Base-by-base conservation (phyloP, 2,113 vertebrate species). In the Lepus timidus region DNA sequence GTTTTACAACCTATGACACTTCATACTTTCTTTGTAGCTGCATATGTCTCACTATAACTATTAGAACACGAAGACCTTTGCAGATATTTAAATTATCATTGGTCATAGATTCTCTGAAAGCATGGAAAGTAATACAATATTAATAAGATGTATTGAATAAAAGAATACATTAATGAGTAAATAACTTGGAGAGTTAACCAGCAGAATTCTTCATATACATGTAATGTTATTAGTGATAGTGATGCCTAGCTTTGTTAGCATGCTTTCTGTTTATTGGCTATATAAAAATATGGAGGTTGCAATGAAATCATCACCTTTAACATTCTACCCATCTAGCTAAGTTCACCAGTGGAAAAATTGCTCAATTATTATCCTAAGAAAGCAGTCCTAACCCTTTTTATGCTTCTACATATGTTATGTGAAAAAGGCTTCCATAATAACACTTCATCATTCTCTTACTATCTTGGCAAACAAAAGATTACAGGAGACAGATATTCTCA, bases 401-500 rank as follows among this genome's bases (percentile, higher is more conserved):
- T 82, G 29, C 12, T 87, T 92, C 39, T 52, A 29, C 33, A 73
- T 62, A 88, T 14, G 5, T 61, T 79, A 82, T 88, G 29, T 13
- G 6, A 51, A 20, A 89, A 19, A 83, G 14, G 55, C 6, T 55
- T 71, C 83, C 82, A 70, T 82, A 90, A 95, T 9, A 76, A 71
- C 3, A 36, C 13, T 85, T 81, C 52, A 65, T 71, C 65, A 73
- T 92, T 95, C 33, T 70, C 17, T 64, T 88, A 22, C 9, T 82
- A 44, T 78, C 22, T 90, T 83, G 71, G 22, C 22, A 92, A 92
- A 62, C 20, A 67, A 89, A 85, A 61, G 31, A 92, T 52, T 94
- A 62, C 20, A 86, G 25, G 20, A 87, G 76, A 79, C 68, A 83
- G 33, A 94, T 61, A 3, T 33, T 89, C 9, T 7, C 13, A 13